phyloP scores from a whole-genome alignment of 1,140 invertebrate genomes.

The Drosophila sechellia region DNA sequence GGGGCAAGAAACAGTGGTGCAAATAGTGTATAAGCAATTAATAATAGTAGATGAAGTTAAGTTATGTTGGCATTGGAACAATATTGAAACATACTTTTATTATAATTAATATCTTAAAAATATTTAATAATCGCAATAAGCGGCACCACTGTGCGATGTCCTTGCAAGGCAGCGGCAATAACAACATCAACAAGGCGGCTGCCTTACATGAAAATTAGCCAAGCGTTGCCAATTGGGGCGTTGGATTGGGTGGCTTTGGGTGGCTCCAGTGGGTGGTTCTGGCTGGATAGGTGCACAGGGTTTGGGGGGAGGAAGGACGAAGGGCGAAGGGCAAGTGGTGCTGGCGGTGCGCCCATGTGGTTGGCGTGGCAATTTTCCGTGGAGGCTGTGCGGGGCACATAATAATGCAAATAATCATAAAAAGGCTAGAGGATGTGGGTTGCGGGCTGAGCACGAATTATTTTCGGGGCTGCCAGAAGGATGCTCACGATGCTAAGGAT shows the following conservation, averaged over 20 bases:
- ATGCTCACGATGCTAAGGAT: slow-evolving; percentile 3
- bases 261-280: neutral
- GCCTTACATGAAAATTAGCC: slow-evolving; percentile 75
- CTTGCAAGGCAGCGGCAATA: slow-evolving; percentile 51
- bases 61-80: too few relatives aligned
- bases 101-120: neutral
- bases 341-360: slow-evolving; percentile 62
- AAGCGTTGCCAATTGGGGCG: slow-evolving; percentile 24
- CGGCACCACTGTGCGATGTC: slow-evolving; percentile 40
- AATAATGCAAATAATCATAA: slow-evolving; percentile 77
- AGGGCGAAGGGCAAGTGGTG: slow-evolving; percentile 13
- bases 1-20: slow-evolving; percentile 10
- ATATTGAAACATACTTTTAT: too few relatives aligned
- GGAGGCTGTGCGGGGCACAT: slow-evolving; percentile 29
- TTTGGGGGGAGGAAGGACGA: neutral
- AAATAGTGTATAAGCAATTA: neutral
- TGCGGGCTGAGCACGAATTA: slow-evolving; percentile 43
- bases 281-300: neutral
- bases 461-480: slow-evolving; percentile 15
- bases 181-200: slow-evolving; percentile 63
- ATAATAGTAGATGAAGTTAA: too few relatives aligned
- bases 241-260: neutral
- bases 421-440: slow-evolving; percentile 33
- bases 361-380: slow-evolving; percentile 39
- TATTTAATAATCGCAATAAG: neutral